Evolutionary conservation across 2,113 vertebrate genomes (phyloP).

Genomic region (Picathartes gymnocephalus): DNA sequence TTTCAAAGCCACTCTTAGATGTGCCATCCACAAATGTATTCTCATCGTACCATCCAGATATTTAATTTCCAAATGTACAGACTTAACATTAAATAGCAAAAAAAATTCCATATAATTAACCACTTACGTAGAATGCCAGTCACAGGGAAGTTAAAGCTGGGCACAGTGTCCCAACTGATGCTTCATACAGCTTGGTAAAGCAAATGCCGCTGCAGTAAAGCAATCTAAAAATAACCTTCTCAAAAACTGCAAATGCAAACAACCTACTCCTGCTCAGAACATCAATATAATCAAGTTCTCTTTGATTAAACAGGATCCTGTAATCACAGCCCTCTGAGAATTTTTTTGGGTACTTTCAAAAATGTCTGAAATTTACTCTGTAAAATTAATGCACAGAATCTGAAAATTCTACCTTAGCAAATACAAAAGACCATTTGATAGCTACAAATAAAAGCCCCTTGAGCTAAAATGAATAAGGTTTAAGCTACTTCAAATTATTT

Average conservation of each 20-base stretch:
- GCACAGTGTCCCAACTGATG: background rate
- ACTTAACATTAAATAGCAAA: background rate
- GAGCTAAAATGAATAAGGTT: constrained; percentile 72
- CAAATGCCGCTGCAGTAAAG: background rate
- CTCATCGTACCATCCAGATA: background rate
- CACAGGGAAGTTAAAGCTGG: background rate
- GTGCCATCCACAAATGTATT: background rate
- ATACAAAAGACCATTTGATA: constrained; percentile 73
- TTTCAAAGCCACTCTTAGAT: background rate
- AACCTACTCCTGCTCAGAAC: background rate
- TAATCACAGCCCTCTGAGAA: constrained; percentile 35
- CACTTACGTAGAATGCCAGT: background rate
- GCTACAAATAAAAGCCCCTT: constrained; percentile 75
- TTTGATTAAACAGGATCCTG: constrained; percentile 22
- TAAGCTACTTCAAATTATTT: constrained; percentile 74
- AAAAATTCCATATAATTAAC: background rate
- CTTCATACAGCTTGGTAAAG: background rate
- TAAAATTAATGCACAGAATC: constrained; percentile 68
- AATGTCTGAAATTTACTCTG: constrained; percentile 52
- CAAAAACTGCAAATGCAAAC: background rate
- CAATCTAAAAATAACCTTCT: background rate
- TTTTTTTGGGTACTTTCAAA: constrained; percentile 44
- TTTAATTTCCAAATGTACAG: background rate
- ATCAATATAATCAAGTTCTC: background rate
- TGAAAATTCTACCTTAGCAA: constrained; percentile 65